Conservation (phyloP, 2,888 invertebrate species). For the Biston betularia region DNA sequence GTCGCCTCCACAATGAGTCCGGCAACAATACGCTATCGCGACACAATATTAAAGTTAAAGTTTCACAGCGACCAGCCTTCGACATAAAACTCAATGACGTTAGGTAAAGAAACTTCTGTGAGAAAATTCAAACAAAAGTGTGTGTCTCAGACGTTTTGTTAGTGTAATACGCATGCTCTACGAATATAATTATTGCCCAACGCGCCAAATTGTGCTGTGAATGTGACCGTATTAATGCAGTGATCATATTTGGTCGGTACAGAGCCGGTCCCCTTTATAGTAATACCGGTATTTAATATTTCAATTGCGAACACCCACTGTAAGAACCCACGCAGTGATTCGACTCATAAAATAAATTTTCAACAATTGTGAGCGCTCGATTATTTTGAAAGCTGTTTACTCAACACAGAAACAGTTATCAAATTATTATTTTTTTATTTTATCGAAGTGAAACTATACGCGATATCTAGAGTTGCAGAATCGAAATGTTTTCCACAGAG, state of each 20-base stretch:
- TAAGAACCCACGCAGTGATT: conserved; percentile 29
- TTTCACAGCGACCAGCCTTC: conserved; percentile 82
- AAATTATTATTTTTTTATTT: conserved; percentile 15
- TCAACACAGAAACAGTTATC: conserved; percentile 18
- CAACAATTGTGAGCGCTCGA: conserved; percentile 22
- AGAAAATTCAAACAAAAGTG: conserved; percentile 79
- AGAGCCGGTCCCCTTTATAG: conserved; percentile 33
- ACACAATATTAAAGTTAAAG: conserved; percentile 76
- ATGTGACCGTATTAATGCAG: conserved; percentile 48
- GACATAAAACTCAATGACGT: conserved; percentile 80
- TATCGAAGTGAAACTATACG: conserved; percentile 38
- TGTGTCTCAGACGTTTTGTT: conserved; percentile 50
- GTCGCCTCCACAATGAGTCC: conserved; percentile 69
- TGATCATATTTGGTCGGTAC: conserved; percentile 41
- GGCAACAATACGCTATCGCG: conserved; percentile 78
- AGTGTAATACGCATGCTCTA: conserved; percentile 47
- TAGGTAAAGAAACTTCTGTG: conserved; percentile 78
- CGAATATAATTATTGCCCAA: conserved; percentile 55
- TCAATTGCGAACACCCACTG: conserved; percentile 38
- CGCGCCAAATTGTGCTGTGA: conserved; percentile 48
- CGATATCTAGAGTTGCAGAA: conserved; percentile 39
- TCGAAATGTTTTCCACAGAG: conserved; percentile 42
- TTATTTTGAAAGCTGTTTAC: conserved; percentile 26
- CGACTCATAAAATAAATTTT: conserved; percentile 28
- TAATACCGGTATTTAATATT: conserved; percentile 35